Conservation (phyloP, 2,888 invertebrate genomes). For the Acrobasis consociella region DNA sequence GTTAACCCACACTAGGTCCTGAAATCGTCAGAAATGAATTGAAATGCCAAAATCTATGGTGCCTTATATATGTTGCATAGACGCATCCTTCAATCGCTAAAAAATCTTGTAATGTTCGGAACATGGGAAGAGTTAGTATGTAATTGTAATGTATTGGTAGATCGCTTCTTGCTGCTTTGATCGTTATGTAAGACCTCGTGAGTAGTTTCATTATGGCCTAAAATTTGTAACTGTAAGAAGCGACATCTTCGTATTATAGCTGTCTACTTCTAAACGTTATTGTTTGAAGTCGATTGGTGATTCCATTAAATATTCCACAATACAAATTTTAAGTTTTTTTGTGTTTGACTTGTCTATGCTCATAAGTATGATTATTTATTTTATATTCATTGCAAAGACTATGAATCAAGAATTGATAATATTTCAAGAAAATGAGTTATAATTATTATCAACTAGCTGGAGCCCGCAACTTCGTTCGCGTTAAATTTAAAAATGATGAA, state of each 20-base stretch:
- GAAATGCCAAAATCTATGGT: conserved; percentile 24
- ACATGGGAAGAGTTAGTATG: conserved; percentile 26
- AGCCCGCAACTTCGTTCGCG: no score
- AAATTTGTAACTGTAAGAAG: conserved; percentile 36
- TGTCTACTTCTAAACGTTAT: not conserved
- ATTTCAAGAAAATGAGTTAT: no score
- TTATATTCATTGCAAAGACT: no score
- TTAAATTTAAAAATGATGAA: no score
- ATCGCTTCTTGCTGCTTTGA: conserved; percentile 38
- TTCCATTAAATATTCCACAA: no score
- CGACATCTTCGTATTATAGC: not conserved
- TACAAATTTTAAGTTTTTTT: no score
- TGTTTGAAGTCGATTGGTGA: not conserved
- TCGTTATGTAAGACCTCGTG: conserved; percentile 42
- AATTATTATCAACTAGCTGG: no score
- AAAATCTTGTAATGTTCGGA: not conserved
- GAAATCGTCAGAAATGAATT: conserved; percentile 15
- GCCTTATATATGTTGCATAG: conserved; percentile 17
- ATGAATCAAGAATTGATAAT: no score
- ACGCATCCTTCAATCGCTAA: conserved; percentile 17
- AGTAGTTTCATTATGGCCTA: conserved; percentile 65
- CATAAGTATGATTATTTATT: no score
- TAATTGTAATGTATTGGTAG: conserved; percentile 22
- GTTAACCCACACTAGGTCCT: not conserved
- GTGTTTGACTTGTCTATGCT: no score